These are phyloP conservation scores for Aethina tumida DNA, from an alignment of 1,140 invertebrate genomes.

Conservation along the genomic window DNA sequence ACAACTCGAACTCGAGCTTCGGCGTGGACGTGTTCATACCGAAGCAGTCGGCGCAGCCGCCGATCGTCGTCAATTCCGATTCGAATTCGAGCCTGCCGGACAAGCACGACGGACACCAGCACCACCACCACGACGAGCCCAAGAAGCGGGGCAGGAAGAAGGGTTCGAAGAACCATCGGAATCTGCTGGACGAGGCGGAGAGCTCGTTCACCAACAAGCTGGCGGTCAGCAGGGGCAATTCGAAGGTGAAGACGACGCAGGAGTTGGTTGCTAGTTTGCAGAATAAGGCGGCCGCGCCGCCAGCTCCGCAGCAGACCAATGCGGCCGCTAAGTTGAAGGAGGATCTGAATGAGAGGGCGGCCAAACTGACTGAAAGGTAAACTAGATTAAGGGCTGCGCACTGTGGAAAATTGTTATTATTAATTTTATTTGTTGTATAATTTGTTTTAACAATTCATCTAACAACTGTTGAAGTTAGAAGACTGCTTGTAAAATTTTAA, in stretches of 20 bases:
- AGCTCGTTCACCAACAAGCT: conserved; percentile 50
- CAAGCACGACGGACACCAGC: conserved; percentile 18
- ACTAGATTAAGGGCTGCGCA: too few relatives aligned
- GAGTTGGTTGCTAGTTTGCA: conserved; percentile 70
- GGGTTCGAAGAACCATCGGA: conserved; percentile 52
- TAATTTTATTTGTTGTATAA: too few relatives aligned
- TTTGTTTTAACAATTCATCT: too few relatives aligned
- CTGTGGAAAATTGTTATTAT: too few relatives aligned
- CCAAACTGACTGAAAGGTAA: conserved; percentile 33
- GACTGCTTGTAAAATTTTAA: too few relatives aligned
- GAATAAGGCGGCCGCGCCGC: conserved; percentile 40
- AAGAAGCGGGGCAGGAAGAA: conserved; percentile 61
- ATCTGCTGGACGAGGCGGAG: conserved; percentile 42
- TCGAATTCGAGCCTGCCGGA: conserved; percentile 35
- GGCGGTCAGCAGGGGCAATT: conserved; percentile 50
- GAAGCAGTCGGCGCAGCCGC: background rate
- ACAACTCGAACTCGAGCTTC: conserved; percentile 35
- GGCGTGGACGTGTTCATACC: conserved; percentile 29
- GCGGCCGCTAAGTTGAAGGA: conserved; percentile 23
- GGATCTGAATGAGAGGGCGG: conserved; percentile 32
- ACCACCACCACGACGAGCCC: conserved; percentile 32
- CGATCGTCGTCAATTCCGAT: conserved; percentile 33
- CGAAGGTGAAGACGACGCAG: conserved; percentile 76
- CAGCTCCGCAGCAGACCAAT: conserved; percentile 10
- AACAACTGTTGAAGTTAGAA: too few relatives aligned